Percentiles rank a stretch among this genome's conserved stretches.
Evolutionary conservation across 2,113 vertebrate species (phyloP).

Genomic region (Raja brachyura): DNA sequence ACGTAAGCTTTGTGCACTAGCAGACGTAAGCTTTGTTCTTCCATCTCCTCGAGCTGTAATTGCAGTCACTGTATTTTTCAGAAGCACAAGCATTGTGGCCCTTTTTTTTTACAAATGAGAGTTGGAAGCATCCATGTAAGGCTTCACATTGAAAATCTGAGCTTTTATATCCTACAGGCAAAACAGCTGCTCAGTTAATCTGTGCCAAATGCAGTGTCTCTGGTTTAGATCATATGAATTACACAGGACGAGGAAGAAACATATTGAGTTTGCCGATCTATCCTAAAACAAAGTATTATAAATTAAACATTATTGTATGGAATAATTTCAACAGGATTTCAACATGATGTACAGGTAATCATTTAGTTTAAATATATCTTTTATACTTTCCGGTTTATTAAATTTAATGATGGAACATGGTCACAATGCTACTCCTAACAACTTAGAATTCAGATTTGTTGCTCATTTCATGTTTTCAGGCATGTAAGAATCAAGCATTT

Average conservation of each 20-base stretch:
- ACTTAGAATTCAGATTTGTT: background rate
- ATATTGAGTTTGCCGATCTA: conserved; percentile 1
- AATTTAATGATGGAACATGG: background rate
- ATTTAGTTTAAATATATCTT: background rate
- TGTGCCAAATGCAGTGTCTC: background rate
- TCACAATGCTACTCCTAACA: background rate
- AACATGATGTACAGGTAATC: background rate
- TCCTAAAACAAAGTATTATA: background rate
- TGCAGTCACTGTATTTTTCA: background rate
- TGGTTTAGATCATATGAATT: conserved; percentile 17
- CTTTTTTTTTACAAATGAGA: conserved; percentile 20
- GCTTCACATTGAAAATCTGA: background rate
- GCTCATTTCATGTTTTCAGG: background rate
- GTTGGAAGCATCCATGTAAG: background rate
- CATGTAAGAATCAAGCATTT: background rate
- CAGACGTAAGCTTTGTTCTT: background rate
- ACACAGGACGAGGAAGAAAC: background rate
- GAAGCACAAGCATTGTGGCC: background rate
- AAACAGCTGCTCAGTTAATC: background rate
- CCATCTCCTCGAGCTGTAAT: background rate
- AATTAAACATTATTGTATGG: background rate
- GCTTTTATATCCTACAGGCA: background rate
- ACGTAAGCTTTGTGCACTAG: background rate
- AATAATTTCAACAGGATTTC: background rate
- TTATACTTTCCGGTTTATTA: background rate